phyloP scores from a whole-genome alignment of 2,113 vertebrate species.

The Gracilinanus agilis region DNA sequence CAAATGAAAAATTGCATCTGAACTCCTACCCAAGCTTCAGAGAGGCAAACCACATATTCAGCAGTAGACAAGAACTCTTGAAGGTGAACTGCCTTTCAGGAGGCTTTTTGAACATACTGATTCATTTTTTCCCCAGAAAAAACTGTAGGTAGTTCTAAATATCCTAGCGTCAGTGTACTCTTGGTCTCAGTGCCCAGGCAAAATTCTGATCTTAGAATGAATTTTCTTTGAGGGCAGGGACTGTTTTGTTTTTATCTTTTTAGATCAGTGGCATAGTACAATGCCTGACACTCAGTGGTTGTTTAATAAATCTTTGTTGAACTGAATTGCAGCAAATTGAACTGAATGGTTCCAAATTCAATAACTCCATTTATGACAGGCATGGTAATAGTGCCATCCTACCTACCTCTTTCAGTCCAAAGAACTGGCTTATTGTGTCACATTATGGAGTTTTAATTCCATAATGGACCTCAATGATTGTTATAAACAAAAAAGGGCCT shows the following conservation, averaged over 20 bases:
- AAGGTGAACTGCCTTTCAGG: constrained; percentile 55
- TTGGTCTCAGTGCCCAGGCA: background rate
- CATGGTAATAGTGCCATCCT: rapidly evolving
- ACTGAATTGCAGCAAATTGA: background rate
- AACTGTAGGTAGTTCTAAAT: background rate
- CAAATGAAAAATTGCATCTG: constrained; percentile 79
- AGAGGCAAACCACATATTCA: constrained; percentile 53
- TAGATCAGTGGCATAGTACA: background rate
- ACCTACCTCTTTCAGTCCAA: background rate
- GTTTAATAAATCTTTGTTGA: background rate
- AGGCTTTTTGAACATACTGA: background rate
- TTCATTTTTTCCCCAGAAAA: background rate
- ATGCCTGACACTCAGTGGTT: background rate
- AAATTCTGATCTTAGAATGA: background rate
- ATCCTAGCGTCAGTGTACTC: background rate
- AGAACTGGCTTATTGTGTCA: background rate
- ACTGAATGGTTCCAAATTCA: background rate
- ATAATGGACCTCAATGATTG: background rate
- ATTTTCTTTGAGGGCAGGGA: background rate
- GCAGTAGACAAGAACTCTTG: constrained; percentile 49
- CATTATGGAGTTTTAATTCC: background rate
- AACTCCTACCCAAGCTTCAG: constrained; percentile 54
- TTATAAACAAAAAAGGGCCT: too few species aligned
- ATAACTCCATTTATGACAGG: background rate
- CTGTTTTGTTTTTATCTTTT: background rate